Percentiles rank a stretch among this genome's conserved stretches.
Conservation (phyloP, 2,888 invertebrate species). For the Incurvaria masculella region DNA sequence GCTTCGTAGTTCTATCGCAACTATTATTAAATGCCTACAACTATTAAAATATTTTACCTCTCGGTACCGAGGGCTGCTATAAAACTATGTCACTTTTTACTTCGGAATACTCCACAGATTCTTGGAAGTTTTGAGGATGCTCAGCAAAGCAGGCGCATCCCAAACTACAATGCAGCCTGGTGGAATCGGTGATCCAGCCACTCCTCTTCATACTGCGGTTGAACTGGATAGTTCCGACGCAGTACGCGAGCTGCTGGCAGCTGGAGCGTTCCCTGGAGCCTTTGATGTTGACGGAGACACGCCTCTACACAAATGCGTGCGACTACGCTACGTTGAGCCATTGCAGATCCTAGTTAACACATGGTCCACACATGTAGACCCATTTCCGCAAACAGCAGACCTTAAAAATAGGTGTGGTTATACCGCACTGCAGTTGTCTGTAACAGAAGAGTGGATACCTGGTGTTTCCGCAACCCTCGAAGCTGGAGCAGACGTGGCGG, state of each 20-base stretch:
- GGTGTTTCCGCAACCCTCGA: constrained; percentile 26
- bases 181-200: constrained; percentile 27
- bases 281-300: constrained; percentile 43
- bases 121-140: constrained; percentile 29
- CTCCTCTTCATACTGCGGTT: constrained; percentile 53
- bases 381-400: constrained; percentile 38
- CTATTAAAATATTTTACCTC: too few relatives aligned
- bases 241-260: constrained; percentile 36
- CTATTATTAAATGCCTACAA: too few relatives aligned
- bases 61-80: too few relatives aligned
- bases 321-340: constrained; percentile 18
- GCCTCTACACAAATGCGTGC: constrained; percentile 50
- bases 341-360: constrained; percentile 38
- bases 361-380: constrained; percentile 32
- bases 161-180: constrained; percentile 26
- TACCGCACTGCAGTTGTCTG: constrained; percentile 26
- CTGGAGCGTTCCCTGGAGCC: constrained; percentile 37
- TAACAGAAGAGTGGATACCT: constrained; percentile 23
- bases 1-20: too few relatives aligned
- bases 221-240: constrained; percentile 39
- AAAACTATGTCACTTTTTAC: too few relatives aligned
- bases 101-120: too few relatives aligned
- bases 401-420: constrained; percentile 29
- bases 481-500: constrained; percentile 23
- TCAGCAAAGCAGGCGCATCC: constrained; percentile 27